A percentile compares a stretch with the other conserved stretches of the same genome.
phyloP scores from a whole-genome alignment of 2,797 vertebrate genomes.

The Masticophis lateralis region DNA sequence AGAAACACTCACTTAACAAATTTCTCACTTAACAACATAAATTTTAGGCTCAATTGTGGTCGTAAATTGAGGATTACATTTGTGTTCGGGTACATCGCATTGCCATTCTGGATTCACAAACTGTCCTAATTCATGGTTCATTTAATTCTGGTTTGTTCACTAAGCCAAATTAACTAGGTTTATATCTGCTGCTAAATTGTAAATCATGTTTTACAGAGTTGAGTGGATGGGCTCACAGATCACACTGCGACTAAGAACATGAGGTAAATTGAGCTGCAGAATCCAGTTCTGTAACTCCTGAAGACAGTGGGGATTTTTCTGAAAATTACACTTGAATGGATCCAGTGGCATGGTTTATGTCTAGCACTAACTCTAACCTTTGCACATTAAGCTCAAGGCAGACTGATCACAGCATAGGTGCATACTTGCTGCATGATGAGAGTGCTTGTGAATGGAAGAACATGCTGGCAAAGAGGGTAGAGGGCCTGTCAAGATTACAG shows the following conservation, averaged over 20 bases:
- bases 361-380: not conserved
- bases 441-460: not conserved
- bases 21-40: not conserved
- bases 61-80: not conserved
- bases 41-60: not conserved
- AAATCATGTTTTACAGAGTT: not conserved
- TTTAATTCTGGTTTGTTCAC: not conserved
- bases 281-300: not conserved
- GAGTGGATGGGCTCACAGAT: not conserved
- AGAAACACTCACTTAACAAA: not conserved
- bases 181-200: not conserved
- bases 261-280: not conserved
- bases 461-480: not conserved
- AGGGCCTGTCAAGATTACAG: not conserved
- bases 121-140: not conserved
- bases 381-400: not conserved
- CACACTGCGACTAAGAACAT: not conserved
- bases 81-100: not conserved
- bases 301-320: not conserved
- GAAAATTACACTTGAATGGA: not conserved
- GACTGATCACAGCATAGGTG: not conserved
- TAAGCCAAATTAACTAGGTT: not conserved
- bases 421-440: not conserved
- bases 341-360: not conserved
- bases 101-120: not conserved